These are phyloP conservation scores for Charadrius vociferus DNA, from an alignment of 2,113 vertebrate species.

Conservation along the genomic window DNA sequence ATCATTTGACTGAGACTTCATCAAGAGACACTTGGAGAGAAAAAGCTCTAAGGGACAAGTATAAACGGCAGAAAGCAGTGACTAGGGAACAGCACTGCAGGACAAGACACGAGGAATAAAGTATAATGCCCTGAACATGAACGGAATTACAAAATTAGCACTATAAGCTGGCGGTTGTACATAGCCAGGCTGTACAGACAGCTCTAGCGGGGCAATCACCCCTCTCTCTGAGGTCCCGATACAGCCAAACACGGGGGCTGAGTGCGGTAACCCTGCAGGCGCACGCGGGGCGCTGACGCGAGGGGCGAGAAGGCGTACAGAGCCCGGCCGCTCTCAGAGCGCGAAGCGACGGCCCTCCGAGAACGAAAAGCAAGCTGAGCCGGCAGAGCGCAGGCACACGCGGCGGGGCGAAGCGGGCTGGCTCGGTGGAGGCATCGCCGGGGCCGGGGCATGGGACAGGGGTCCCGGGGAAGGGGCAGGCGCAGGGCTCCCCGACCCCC, in stretches of 20 bases:
- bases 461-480: too few species aligned
- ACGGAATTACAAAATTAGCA: not conserved
- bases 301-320: too few species aligned
- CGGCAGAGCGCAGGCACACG: not conserved
- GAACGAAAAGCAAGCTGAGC: not conserved
- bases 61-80: not conserved
- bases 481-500: too few species aligned
- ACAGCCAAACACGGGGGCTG: too few species aligned
- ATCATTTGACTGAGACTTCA: not conserved
- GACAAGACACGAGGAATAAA: not conserved
- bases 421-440: not conserved
- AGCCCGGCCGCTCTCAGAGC: too few species aligned
- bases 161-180: not conserved
- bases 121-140: not conserved
- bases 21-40: not conserved
- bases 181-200: not conserved
- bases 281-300: too few species aligned
- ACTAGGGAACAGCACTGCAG: not conserved
- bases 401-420: not conserved
- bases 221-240: not conserved
- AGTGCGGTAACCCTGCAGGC: too few species aligned
- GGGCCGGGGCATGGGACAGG: too few species aligned
- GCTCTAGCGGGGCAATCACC: not conserved
- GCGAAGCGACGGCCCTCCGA: not conserved
- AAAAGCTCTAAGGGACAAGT: not conserved